Conservation (phyloP, 2,888 invertebrate genomes). For the Charanyca ferruginea region DNA sequence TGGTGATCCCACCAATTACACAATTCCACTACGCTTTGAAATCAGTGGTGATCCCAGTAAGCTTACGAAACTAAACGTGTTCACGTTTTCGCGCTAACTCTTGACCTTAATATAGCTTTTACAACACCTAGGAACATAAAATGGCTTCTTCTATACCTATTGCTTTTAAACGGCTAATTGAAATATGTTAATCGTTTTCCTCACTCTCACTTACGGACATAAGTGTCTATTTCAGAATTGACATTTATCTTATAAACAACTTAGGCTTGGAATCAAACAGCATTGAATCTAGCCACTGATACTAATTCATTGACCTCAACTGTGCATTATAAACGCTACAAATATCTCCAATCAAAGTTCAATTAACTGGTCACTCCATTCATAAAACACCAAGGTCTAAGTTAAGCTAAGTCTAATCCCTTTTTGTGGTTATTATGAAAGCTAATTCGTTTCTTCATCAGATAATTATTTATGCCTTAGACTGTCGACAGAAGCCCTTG, state of each 20-base stretch:
- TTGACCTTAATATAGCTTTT: constrained; percentile 5
- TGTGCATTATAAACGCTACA: constrained; percentile 24
- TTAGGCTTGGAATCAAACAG: constrained; percentile 2
- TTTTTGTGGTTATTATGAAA: constrained; percentile 52
- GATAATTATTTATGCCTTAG: constrained; percentile 62
- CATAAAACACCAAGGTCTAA: constrained; percentile 40
- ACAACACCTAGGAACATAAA: not conserved
- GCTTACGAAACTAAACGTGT: not conserved
- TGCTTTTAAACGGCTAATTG: constrained; percentile 6
- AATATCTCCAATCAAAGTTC: constrained; percentile 26
- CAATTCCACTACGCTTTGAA: not conserved
- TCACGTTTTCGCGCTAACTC: not conserved
- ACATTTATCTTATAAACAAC: constrained; percentile 1
- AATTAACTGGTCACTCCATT: constrained; percentile 25
- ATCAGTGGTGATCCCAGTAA: not conserved
- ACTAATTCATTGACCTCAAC: constrained; percentile 3
- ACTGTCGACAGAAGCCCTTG: constrained; percentile 48
- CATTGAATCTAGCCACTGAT: not conserved
- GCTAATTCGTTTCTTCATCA: constrained; percentile 50
- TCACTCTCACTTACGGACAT: constrained; percentile 26
- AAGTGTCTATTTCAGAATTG: not conserved
- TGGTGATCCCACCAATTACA: not conserved
- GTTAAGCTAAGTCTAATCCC: constrained; percentile 46
- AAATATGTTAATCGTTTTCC: constrained; percentile 7
- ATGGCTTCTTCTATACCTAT: not conserved